phyloP scores from a whole-genome alignment of 2,113 vertebrate species.

The Epinephelus fuscoguttatus region DNA sequence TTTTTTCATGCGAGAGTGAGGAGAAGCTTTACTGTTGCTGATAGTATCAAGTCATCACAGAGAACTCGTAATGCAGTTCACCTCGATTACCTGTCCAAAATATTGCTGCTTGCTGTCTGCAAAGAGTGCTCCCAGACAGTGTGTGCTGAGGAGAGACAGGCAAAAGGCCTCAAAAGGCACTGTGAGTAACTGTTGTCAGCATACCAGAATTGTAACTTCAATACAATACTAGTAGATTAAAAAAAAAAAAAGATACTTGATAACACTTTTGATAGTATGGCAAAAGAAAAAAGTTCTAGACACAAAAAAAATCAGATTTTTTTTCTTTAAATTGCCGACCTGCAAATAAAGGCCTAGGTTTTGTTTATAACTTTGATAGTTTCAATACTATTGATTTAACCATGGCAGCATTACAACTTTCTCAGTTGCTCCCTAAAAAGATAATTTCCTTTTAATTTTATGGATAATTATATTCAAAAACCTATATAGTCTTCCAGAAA shows the following conservation, averaged over 20 bases:
- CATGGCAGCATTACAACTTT: not conserved
- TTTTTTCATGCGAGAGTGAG: conserved; percentile 7
- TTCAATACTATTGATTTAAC: not conserved
- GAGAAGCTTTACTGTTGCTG: conserved; percentile 16
- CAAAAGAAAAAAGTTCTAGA: too few species aligned
- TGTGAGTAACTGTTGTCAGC: not conserved
- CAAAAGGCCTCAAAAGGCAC: not conserved
- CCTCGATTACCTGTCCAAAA: conserved; percentile 57
- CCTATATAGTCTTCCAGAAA: not conserved
- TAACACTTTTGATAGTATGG: too few species aligned
- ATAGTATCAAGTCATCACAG: conserved; percentile 42
- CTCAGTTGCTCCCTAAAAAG: not conserved
- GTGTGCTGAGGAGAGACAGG: not conserved
- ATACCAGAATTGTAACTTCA: too few species aligned
- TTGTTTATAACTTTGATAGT: too few species aligned
- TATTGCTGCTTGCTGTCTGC: not conserved
- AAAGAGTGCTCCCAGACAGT: not conserved
- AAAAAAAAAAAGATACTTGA: too few species aligned
- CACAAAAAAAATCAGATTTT: too few species aligned
- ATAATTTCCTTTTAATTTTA: not conserved
- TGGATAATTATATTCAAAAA: not conserved
- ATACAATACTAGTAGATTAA: too few species aligned
- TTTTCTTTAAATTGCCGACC: too few species aligned
- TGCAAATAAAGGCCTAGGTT: too few species aligned
- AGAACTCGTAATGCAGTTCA: conserved; percentile 34